These are phyloP conservation scores for Tympanuchus pallidicinctus DNA, from an alignment of 2,113 vertebrate species.

Conservation along the genomic window DNA sequence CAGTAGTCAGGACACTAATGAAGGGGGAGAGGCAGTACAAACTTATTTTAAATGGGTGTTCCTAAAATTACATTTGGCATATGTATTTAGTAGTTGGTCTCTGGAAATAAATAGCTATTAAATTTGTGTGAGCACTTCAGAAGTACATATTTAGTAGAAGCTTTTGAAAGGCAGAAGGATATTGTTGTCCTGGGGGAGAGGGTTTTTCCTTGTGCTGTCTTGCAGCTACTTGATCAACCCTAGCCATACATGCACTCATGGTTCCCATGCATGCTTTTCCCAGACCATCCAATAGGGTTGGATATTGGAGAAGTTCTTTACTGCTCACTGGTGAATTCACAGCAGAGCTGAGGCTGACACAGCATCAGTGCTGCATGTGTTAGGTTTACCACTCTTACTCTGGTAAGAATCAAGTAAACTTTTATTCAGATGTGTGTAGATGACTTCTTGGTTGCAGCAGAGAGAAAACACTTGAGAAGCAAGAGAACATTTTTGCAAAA, in stretches of 20 bases:
- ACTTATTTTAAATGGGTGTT: neutral
- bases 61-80: neutral
- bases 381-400: neutral
- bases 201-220: neutral
- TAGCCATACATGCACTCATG: neutral
- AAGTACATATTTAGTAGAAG: neutral
- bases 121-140: neutral
- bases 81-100: neutral
- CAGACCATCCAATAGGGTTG: neutral
- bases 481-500: neutral
- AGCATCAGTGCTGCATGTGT: neutral
- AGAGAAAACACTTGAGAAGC: neutral
- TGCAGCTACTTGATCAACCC: neutral
- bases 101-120: neutral
- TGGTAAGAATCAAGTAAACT: neutral
- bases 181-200: accelerated
- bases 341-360: neutral
- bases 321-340: neutral
- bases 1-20: neutral
- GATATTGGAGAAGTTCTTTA: too few species aligned
- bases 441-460: neutral
- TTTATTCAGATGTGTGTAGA: neutral
- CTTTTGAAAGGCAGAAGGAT: neutral
- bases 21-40: neutral
- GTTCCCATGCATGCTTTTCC: neutral